Conservation (phyloP, 2,888 invertebrate genomes). For the Ophion slaviceki region DNA sequence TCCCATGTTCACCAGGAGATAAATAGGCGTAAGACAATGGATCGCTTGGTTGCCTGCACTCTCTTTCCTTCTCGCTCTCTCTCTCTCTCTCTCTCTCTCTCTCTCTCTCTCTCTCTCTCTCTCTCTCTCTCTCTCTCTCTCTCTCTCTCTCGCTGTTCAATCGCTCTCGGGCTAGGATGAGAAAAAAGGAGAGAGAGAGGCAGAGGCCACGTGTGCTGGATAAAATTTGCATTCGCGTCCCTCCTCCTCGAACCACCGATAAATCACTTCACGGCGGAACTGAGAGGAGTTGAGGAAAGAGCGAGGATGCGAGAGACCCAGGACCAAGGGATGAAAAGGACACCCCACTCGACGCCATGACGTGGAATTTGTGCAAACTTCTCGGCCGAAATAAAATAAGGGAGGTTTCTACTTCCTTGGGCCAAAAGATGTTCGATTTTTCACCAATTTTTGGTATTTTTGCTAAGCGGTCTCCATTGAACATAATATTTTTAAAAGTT, state of each 20-base stretch:
- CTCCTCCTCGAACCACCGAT: slow-evolving; percentile 77
- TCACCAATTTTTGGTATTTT: no score
- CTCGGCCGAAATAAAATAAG: slow-evolving; percentile 32
- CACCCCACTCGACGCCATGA: slow-evolving; percentile 54
- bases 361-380: slow-evolving; percentile 41
- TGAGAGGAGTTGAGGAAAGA: slow-evolving; percentile 59
- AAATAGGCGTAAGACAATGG: slow-evolving; percentile 81
- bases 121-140: no score
- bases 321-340: slow-evolving; percentile 54
- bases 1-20: slow-evolving; percentile 71
- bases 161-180: slow-evolving; percentile 28
- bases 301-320: slow-evolving; percentile 26
- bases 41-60: slow-evolving; percentile 56
- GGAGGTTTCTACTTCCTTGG: no score
- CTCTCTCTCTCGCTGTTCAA: slow-evolving; percentile 42
- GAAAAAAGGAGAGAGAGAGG: slow-evolving; percentile 69
- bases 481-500: no score
- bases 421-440: no score
- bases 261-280: slow-evolving; percentile 77
- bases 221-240: slow-evolving; percentile 80
- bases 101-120: slow-evolving; percentile 37
- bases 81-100: no score
- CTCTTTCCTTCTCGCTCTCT: slow-evolving; percentile 1
- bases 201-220: slow-evolving; percentile 75
- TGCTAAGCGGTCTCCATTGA: no score